Evolutionary conservation across 2,113 vertebrate genomes (phyloP).

Genomic region (Apodemus speciosus): DNA sequence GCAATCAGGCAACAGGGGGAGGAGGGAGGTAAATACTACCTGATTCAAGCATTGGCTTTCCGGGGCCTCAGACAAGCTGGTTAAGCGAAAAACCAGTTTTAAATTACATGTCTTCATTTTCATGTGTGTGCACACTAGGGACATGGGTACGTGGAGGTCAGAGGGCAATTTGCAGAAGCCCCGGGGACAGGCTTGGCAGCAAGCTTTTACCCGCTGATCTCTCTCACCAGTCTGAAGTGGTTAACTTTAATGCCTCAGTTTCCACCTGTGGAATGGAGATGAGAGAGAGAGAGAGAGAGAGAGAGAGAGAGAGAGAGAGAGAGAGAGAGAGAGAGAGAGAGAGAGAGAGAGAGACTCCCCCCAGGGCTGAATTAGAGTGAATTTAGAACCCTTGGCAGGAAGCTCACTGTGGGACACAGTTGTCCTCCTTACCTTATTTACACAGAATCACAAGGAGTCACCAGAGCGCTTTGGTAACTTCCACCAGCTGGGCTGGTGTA

Average conservation of each 20-base stretch:
- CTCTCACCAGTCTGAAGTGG: background rate
- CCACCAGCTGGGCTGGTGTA: background rate
- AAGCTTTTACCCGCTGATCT: no score
- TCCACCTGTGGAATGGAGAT: background rate
- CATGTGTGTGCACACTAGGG: background rate
- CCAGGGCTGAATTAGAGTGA: background rate
- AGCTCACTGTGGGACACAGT: fast-evolving
- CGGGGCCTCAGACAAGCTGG: background rate
- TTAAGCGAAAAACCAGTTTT: background rate
- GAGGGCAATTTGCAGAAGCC: background rate
- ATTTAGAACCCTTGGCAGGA: background rate
- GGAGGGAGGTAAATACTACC: no score
- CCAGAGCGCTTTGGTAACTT: background rate
- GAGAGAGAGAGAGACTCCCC: no score
- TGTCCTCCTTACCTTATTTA: background rate
- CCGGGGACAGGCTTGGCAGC: no score
- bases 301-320: no score
- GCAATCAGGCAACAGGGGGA: no score
- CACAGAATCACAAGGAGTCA: background rate
- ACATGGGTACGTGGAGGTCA: background rate
- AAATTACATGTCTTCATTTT: background rate
- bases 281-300: no score
- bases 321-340: no score
- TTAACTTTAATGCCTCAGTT: background rate
- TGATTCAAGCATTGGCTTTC: background rate